Evolutionary conservation across 2,797 vertebrate genomes (phyloP).

Genomic region (Babyrousa celebensis): DNA sequence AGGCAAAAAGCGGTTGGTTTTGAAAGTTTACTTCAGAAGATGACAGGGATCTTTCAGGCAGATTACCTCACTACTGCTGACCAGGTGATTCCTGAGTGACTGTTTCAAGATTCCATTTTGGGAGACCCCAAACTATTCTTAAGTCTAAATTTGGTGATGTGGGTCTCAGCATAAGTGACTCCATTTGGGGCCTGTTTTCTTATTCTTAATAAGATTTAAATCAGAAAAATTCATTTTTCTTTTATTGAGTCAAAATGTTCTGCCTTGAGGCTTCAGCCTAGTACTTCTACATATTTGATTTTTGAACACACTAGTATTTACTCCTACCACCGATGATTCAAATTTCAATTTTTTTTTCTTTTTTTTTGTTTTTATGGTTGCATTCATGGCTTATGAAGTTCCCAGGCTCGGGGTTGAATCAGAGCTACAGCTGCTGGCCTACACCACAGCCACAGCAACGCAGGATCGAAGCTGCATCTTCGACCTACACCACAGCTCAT

Average conservation of each 20-base stretch:
- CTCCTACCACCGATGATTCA: neutral
- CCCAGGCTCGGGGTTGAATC: too few species aligned
- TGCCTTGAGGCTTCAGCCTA: neutral
- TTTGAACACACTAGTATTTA: neutral
- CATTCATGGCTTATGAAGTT: too few species aligned
- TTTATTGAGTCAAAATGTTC: neutral
- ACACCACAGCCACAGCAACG: too few species aligned
- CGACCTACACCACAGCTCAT: too few species aligned
- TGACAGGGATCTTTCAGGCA: neutral
- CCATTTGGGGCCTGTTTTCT: neutral
- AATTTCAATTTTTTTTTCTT: too few species aligned
- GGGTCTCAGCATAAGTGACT: neutral
- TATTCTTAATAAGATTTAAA: neutral
- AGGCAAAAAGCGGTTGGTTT: neutral
- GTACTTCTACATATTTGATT: neutral
- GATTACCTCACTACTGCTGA: neutral
- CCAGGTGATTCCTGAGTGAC: neutral
- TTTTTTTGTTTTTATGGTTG: too few species aligned
- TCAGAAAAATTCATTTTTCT: constrained; percentile 1
- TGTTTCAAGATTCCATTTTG: neutral
- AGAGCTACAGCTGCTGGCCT: too few species aligned
- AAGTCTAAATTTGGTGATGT: neutral
- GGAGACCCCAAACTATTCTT: neutral
- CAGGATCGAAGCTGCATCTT: too few species aligned
- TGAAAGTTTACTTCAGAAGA: neutral